Conservation (phyloP, 2,113 vertebrate genomes). For the Peromyscus polionotus region DNA sequence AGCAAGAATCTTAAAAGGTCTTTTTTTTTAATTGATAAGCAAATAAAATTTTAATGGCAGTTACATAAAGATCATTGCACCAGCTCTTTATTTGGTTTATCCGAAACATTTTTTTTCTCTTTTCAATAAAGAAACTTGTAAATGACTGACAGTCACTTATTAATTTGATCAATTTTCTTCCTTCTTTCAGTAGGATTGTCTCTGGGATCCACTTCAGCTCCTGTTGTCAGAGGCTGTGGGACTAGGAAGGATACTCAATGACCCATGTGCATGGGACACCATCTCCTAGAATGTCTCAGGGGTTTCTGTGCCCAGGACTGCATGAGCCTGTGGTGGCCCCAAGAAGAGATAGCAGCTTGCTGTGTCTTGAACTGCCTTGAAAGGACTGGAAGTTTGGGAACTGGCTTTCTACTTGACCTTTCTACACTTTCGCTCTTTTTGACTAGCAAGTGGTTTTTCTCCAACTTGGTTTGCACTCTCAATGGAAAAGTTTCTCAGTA, state of each 20-base stretch:
- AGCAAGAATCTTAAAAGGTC: no score
- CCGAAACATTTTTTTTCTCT: background rate
- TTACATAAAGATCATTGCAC: background rate
- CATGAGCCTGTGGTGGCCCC: background rate
- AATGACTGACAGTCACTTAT: background rate
- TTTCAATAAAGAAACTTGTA: slow-evolving; percentile 6
- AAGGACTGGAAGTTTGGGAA: background rate
- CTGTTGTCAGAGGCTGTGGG: background rate
- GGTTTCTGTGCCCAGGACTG: background rate
- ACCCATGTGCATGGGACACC: background rate
- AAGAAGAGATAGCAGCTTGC: background rate
- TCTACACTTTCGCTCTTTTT: background rate
- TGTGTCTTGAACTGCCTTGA: background rate
- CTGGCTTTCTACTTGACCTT: background rate
- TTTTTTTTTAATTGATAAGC: background rate
- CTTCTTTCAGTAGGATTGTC: background rate
- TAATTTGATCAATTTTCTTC: slow-evolving; percentile 19
- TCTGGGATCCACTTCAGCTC: background rate
- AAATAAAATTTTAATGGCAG: slow-evolving; percentile 6
- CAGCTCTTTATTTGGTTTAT: background rate
- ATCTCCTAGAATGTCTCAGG: background rate
- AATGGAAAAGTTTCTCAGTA: background rate
- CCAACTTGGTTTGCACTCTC: background rate
- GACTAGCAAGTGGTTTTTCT: background rate
- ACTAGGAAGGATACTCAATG: background rate